Evolutionary conservation across 1,140 invertebrate species (phyloP), one percentile per base, ranked within the genome.

Genomic region (Melipona quadrifasciata): DNA sequence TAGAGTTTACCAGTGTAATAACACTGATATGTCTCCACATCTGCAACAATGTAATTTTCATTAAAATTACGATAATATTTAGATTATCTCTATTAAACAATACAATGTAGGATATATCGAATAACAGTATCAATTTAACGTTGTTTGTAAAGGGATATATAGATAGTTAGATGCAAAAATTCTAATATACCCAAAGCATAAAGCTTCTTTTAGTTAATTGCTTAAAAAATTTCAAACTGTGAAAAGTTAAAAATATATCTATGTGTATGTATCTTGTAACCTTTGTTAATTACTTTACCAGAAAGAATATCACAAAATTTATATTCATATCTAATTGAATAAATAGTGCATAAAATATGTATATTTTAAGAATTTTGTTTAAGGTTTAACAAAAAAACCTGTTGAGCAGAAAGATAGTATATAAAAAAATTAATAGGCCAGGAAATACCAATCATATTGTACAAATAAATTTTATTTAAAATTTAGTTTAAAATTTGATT

Each of bases 31-130:
- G 73, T 90, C 83, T 91, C 91, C 91, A 94, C 93, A 94, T 93
- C 94, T 95, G 94, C 84, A 95, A 95, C 93, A 95, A 91, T 92
- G 85, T 92, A 94, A 94, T 92, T 82, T 86, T 88, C 65, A 94
- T 94, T 94, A 94, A 91, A 53, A 74, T 84, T 82, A 75, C n/a
- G 83, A 51, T 80, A 85, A 80, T 79, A 75, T 73, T 80, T 83
- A 75, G 72, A 78, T 86, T 57, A 80, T 31, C 16, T 58, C 19
- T 14, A 55, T 16, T 72, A 64, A 5, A 76, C 71, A 67, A 34
- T 78, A 81, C 16, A 84, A 21, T 55, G 24, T 65, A 61, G 27
- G 64, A 55, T 78, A 65, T 8, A 89, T 75, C n/a, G 64, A 70
- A 74, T 68, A 89, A 16, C 86, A 83, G 39, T 19, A 70, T 74